Percentiles rank a stretch among this genome's conserved stretches.
These are phyloP conservation scores for Clarias laeviceps DNA, from an alignment of 2,797 vertebrate genomes.

Conservation along the genomic window DNA sequence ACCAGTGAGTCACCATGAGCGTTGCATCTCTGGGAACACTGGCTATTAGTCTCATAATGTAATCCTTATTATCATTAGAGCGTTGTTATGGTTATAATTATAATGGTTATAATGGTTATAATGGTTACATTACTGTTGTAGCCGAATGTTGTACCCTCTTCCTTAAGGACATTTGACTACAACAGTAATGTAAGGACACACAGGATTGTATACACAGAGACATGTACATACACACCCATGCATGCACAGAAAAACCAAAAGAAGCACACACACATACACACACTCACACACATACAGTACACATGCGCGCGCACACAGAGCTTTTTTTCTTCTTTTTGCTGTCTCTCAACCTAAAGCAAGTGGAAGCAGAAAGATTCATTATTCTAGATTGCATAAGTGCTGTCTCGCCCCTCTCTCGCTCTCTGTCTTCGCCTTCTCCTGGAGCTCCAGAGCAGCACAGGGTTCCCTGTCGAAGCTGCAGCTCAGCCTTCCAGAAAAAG, in stretches of 20 bases:
- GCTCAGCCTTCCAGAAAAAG: conserved; percentile 69
- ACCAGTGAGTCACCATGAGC: background rate
- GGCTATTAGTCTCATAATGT: background rate
- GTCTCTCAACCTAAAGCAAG: background rate
- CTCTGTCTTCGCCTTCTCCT: conserved; percentile 55
- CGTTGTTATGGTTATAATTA: too few species aligned
- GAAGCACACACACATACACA: background rate
- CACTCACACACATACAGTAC: background rate
- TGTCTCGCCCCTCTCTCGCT: conserved; percentile 9
- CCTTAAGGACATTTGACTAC: background rate
- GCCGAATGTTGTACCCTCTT: too few species aligned
- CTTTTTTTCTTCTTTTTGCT: background rate
- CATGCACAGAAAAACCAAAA: too few species aligned
- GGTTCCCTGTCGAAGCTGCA: conserved; percentile 67
- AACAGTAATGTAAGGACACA: too few species aligned
- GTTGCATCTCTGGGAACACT: background rate
- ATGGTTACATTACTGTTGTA: too few species aligned
- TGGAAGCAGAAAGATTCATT: conserved; percentile 6
- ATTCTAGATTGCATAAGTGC: conserved; percentile 22
- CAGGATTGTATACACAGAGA: background rate
- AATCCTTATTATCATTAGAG: background rate
- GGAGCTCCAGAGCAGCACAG: conserved; percentile 56
- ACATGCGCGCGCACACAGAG: background rate
- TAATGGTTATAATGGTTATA: too few species aligned
- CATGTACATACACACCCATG: background rate